These are phyloP conservation scores for Papilio polytes DNA, from an alignment of 1,140 invertebrate genomes.

Conservation along the genomic window DNA sequence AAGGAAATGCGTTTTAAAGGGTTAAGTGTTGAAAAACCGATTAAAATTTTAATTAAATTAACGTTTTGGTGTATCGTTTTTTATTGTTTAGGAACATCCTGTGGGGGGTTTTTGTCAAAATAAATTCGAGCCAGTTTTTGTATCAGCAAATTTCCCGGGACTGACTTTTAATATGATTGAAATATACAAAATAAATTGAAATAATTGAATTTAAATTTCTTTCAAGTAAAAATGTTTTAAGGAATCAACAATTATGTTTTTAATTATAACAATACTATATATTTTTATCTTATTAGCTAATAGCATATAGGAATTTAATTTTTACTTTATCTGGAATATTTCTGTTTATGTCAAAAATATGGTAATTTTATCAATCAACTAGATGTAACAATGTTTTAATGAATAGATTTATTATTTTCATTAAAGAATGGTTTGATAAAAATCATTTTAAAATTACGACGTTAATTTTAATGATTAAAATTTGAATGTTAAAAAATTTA, in stretches of 20 bases:
- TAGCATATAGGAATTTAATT: too few relatives aligned
- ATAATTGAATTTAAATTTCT: not conserved
- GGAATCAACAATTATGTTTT: not conserved
- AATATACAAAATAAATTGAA: not conserved
- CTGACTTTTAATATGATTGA: slow-evolving; percentile 5
- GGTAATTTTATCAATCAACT: not conserved
- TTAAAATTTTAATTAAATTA: not conserved
- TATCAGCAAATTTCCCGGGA: not conserved
- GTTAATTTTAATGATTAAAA: not conserved
- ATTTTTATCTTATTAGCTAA: too few relatives aligned
- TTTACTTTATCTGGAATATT: too few relatives aligned
- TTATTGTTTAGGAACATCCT: not conserved
- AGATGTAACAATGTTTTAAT: not conserved
- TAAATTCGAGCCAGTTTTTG: not conserved
- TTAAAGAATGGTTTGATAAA: not conserved
- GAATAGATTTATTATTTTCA: not conserved
- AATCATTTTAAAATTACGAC: slow-evolving; percentile 3
- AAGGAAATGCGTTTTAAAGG: not conserved
- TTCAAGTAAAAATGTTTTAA: not conserved
- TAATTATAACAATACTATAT: not conserved
- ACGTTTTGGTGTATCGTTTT: not conserved
- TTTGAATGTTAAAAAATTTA: not conserved
- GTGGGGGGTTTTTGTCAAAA: not conserved
- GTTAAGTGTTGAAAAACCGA: too few relatives aligned
- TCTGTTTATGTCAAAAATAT: too few relatives aligned